Base-by-base conservation (phyloP, 2,888 invertebrate genomes). In the Lycia hirtaria region DNA sequence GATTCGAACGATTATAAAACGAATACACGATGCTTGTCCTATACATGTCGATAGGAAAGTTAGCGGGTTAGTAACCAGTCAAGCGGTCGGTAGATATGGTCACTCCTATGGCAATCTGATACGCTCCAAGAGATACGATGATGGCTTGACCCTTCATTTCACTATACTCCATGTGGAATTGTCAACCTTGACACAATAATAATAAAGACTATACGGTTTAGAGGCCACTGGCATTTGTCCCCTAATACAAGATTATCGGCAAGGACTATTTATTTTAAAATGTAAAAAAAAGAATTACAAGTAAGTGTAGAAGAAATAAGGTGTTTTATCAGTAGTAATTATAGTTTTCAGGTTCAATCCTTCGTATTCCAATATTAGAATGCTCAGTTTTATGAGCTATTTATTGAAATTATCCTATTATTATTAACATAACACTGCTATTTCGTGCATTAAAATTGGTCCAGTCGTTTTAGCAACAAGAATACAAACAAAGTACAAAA, bases 41-140 rank as follows among this genome's bases (percentile, higher is more conserved):
- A 26, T 26, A 41, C 15, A 15, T 41, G 24, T 24, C 24, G 14
- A 40, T 26, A 41, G 15, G n/a, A 12, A 40, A 40, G 22, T 22
- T 22, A 22, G 22, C 38, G 38, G 38, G 38, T 37, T 20, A 9
- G 17, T 53, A 37, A 19, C 22, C 38, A 37, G 38, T 30, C 26
- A 14, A 44, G 37, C 37, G 38, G 26, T 35, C 28, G 37, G 14
- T 24, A 37, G 24, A 37, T n/a, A n/a, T 38, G 61, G 59, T 64
- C 61, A 55, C 61, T 64, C 58, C 60, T 61, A 64, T 59, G 22
- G 28, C 50, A 64, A 59, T 61, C 61, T 56, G 58, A 54, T 54
- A 61, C 64, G 61, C 61, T 61, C 40, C 59, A 61, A 45, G 53
- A 41, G 53, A 37, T 40, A 17, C 45, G 45, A 51, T 37, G 62